phyloP scores from a whole-genome alignment of 2,888 invertebrate genomes.

The Boloria euphrosyne region DNA sequence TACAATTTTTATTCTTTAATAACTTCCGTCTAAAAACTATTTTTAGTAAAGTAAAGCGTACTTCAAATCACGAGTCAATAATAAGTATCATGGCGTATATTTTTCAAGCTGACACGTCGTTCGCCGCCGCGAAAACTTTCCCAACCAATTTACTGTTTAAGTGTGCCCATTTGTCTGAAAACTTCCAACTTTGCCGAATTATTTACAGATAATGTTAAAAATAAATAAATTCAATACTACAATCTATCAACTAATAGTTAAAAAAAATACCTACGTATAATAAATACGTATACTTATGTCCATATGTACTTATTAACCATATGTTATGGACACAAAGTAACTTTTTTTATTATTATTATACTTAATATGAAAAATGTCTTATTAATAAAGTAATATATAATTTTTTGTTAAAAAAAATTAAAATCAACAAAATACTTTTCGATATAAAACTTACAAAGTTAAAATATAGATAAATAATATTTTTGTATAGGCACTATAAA shows the following conservation, averaged over 20 bases:
- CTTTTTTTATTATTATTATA: no score
- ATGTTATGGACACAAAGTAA: no score
- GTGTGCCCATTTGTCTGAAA: conserved; percentile 62
- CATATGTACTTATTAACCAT: no score
- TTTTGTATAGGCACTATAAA: neutral
- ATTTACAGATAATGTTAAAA: conserved; percentile 13
- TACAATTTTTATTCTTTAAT: no score
- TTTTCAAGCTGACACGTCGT: conserved; percentile 60
- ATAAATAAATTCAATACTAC: neutral
- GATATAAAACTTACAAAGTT: neutral
- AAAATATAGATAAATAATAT: neutral
- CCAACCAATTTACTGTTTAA: conserved; percentile 69
- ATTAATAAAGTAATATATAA: no score
- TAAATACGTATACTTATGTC: no score
- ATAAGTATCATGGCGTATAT: conserved; percentile 41
- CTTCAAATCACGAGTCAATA: conserved; percentile 3
- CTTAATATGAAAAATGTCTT: no score
- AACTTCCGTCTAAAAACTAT: no score
- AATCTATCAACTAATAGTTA: no score
- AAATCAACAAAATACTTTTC: no score
- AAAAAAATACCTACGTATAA: no score
- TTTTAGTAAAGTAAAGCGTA: neutral
- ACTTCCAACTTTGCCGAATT: conserved; percentile 20
- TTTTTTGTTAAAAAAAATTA: no score
- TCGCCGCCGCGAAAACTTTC: conserved; percentile 55